Conservation (phyloP, 2,888 invertebrate genomes). For the Eucriotettix oculatus region DNA sequence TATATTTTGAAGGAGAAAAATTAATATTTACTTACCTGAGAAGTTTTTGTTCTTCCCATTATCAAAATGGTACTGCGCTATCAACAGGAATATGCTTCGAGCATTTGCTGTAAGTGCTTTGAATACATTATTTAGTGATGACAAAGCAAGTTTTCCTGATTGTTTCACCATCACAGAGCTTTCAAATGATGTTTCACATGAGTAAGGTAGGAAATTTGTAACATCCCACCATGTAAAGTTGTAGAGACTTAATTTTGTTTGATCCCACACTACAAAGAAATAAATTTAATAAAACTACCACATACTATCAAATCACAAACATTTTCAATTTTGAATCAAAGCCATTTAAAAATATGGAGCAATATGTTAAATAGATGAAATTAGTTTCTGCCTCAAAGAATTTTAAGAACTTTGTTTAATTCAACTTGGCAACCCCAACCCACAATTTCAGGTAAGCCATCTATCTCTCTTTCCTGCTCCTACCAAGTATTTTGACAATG, state of each 20-base stretch:
- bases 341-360: too few species aligned
- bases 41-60: conserved; percentile 53
- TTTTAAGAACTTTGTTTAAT: too few species aligned
- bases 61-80: conserved; percentile 67
- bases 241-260: conserved; percentile 63
- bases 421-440: too few species aligned
- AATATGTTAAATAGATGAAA: too few species aligned
- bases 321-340: too few species aligned
- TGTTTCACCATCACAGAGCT: conserved; percentile 68
- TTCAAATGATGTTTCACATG: conserved; percentile 70
- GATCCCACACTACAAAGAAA: conserved; percentile 66
- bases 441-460: too few species aligned
- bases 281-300: not conserved
- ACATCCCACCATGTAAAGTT: conserved; percentile 87
- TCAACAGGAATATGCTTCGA: conserved; percentile 62
- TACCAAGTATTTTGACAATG: too few species aligned
- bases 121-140: conserved; percentile 79
- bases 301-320: too few species aligned
- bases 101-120: conserved; percentile 81
- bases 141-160: conserved; percentile 58
- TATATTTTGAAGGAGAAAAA: too few species aligned
- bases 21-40: conserved; percentile 38
- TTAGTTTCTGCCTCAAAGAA: too few species aligned
- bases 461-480: too few species aligned
- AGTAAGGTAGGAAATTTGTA: conserved; percentile 69